Base-by-base conservation (phyloP, 1,140 invertebrate genomes). In the Pogonus chalceus region DNA sequence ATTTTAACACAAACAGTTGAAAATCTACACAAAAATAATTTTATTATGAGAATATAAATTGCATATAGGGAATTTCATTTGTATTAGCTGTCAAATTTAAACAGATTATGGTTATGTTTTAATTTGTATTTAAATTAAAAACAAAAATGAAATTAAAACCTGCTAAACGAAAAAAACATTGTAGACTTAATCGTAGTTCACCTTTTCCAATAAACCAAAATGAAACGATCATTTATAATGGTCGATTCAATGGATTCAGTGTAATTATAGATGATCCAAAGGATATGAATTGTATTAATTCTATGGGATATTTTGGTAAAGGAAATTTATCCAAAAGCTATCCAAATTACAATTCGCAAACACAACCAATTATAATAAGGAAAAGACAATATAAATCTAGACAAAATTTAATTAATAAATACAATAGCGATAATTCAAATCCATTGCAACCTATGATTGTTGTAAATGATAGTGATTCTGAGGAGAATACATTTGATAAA, bases 301-400 rank as follows among this genome's bases (percentile, higher is more conserved):
- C 79, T 23, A 85, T 82, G 77, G 85, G 85, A 9, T 84, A 75
- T 67, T 88, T 84, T 72, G 85, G 86, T 1, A 87, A 87, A 74
- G 83, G 83, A 20, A 63, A 52, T 58, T 56, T 65, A 53, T 67
- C 62, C 20, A 53, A 60, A 54, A 64, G 56, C 58, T 60, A 60
- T 57, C 63, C 62, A 35, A 57, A 56, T 53, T 63, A 64, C 52
- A 39, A 52, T 43, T 16, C 56, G 22, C 35, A 56, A 21, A 51
- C 18, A 20, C 23, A 46, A 53, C 12, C 35, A 21, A 31, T 61
- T 50, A 55, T 64, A 35, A 35, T 65, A 20, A 54, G 70, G 69
- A 66, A 63, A 57, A 61, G 58, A 20, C 68, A 69, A 50, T 65
- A 63, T 60, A 35, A 63, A 55, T 59, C 49, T 53, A 56, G 65